Conservation (phyloP, 2,797 vertebrate genomes). For the Pseudochirops corinnae region DNA sequence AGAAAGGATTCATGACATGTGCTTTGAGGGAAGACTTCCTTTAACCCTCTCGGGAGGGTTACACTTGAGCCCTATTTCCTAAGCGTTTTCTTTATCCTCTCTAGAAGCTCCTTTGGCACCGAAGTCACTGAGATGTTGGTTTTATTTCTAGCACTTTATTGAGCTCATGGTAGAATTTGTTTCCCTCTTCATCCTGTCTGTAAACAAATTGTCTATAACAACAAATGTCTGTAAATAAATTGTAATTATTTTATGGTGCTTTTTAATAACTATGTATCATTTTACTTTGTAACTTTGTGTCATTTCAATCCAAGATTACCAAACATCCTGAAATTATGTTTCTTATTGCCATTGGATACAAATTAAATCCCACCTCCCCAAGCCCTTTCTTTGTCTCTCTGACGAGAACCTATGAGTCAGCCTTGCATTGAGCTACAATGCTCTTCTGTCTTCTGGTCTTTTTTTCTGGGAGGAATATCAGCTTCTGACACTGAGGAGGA, state of each 20-base stretch:
- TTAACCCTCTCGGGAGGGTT: not conserved
- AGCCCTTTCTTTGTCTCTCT: not conserved
- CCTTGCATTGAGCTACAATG: not conserved
- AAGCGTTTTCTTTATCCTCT: not conserved
- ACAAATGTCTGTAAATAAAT: not conserved
- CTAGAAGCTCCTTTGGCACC: not conserved
- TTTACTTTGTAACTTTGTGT: not conserved
- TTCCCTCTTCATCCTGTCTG: not conserved
- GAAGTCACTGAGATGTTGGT: not conserved
- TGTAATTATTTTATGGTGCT: not conserved
- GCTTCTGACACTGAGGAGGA: not conserved
- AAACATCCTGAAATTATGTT: not conserved
- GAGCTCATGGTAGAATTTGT: not conserved
- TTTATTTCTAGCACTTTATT: not conserved
- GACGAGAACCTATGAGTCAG: not conserved
- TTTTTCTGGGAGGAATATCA: not conserved
- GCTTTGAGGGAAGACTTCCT: not conserved
- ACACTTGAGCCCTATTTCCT: not conserved
- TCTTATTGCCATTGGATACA: not conserved
- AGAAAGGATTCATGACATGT: not conserved
- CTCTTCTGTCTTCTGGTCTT: not conserved
- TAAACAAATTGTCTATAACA: too few relatives aligned
- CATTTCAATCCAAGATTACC: not conserved
- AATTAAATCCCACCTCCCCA: not conserved
- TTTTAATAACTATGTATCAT: not conserved